phyloP scores from a whole-genome alignment of 2,888 invertebrate species.

The Petrolisthes cinctipes region DNA sequence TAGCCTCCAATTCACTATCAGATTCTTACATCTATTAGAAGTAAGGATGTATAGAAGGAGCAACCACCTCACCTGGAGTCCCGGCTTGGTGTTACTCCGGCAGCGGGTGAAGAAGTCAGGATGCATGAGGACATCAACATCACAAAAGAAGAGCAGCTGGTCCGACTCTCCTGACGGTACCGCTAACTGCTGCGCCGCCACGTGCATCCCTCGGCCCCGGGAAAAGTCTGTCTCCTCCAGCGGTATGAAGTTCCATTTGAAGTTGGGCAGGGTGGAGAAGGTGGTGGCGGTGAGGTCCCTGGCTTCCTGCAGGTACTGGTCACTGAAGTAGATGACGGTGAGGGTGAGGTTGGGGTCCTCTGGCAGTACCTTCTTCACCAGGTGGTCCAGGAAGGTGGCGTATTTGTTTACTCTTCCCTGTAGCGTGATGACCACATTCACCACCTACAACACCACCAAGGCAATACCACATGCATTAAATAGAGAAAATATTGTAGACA shows the following conservation, averaged over 20 bases:
- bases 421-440: conserved; percentile 50
- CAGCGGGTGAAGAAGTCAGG: conserved; percentile 52
- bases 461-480: too few relatives aligned
- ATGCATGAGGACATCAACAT: conserved; percentile 56
- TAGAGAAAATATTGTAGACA: too few relatives aligned
- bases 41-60: too few relatives aligned
- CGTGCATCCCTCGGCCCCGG: conserved; percentile 37
- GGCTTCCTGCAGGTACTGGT: not conserved
- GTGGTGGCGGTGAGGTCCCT: conserved; percentile 14
- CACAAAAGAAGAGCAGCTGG: conserved; percentile 49
- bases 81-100: conserved; percentile 38
- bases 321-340: conserved; percentile 47
- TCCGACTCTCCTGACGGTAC: not conserved
- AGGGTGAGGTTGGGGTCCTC: conserved; percentile 41
- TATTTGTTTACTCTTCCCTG: conserved; percentile 39
- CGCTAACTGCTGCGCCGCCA: conserved; percentile 18
- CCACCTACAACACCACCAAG: conserved; percentile 11
- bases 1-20: too few relatives aligned
- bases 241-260: conserved; percentile 46
- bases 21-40: too few relatives aligned
- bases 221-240: conserved; percentile 39
- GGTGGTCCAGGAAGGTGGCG: conserved; percentile 45
- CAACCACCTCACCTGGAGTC: conserved; percentile 36
- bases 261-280: conserved; percentile 27
- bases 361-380: conserved; percentile 38